Evolutionary conservation across 2,113 vertebrate species (phyloP).

Genomic region (Martes martes): DNA sequence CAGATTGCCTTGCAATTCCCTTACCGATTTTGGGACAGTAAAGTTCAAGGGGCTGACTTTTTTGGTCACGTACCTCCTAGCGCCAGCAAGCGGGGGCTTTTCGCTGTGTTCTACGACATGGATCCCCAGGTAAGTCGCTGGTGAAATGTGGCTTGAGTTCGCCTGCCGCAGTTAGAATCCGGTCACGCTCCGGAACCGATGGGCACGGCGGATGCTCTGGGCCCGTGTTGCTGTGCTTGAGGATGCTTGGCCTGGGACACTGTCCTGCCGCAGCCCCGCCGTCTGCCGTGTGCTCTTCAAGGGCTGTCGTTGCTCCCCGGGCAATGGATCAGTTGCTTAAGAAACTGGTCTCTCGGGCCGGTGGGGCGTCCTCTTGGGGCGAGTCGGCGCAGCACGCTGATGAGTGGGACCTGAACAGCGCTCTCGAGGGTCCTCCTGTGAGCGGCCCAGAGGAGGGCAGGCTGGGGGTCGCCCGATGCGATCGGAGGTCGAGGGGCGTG

Average conservation of each 20-base stretch:
- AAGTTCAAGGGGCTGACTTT: constrained; percentile 97
- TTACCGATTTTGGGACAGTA: constrained; percentile 95
- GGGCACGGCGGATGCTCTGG: background rate
- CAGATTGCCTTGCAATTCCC: constrained; percentile 97
- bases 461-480: fast-evolving
- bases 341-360: background rate
- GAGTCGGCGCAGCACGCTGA: background rate
- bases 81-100: constrained; percentile 92
- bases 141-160: background rate
- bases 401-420: background rate
- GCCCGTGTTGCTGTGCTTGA: background rate
- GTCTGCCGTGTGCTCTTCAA: background rate
- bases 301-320: background rate
- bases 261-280: background rate
- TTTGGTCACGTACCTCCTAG: constrained; percentile 93
- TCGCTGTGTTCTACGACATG: constrained; percentile 98
- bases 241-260: background rate
- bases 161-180: background rate
- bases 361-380: background rate
- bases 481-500: background rate
- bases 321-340: background rate
- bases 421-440: background rate
- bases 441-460: background rate
- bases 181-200: background rate
- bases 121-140: constrained; percentile 88